phyloP scores from a whole-genome alignment of 2,888 invertebrate species.

The Leptopterna dolabrata region DNA sequence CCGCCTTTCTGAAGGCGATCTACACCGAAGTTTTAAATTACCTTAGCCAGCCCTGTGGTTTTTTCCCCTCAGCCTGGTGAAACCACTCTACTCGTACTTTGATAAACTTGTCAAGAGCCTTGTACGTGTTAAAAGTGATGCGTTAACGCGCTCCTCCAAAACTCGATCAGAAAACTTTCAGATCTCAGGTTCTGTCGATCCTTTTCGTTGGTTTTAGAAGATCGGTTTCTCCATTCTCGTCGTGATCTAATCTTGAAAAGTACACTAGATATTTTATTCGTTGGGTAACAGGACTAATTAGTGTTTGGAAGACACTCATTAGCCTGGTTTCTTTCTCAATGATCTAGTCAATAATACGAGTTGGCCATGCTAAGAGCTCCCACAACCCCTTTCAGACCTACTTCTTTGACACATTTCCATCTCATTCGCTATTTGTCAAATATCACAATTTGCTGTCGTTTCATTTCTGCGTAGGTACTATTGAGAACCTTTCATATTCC shows the following conservation, averaged over 20 bases:
- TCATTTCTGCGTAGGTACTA: too few relatives aligned
- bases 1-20: neutral
- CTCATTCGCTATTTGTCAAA: too few relatives aligned
- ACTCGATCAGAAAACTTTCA: neutral
- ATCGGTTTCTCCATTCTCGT: neutral
- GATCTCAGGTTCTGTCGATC: neutral
- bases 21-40: neutral
- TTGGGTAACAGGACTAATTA: too few relatives aligned
- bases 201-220: neutral
- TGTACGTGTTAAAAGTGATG: neutral
- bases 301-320: too few relatives aligned
- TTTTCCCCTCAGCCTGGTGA: neutral
- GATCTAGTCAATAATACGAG: too few relatives aligned
- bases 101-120: neutral
- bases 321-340: too few relatives aligned
- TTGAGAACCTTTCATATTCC: too few relatives aligned
- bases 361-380: too few relatives aligned
- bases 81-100: neutral
- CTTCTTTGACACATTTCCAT: too few relatives aligned
- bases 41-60: neutral
- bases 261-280: too few relatives aligned
- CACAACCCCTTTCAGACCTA: too few relatives aligned
- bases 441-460: too few relatives aligned
- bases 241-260: neutral
- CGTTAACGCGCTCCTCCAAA: neutral